phyloP scores from a whole-genome alignment of 1,140 invertebrate species.

The Papilio polytes region DNA sequence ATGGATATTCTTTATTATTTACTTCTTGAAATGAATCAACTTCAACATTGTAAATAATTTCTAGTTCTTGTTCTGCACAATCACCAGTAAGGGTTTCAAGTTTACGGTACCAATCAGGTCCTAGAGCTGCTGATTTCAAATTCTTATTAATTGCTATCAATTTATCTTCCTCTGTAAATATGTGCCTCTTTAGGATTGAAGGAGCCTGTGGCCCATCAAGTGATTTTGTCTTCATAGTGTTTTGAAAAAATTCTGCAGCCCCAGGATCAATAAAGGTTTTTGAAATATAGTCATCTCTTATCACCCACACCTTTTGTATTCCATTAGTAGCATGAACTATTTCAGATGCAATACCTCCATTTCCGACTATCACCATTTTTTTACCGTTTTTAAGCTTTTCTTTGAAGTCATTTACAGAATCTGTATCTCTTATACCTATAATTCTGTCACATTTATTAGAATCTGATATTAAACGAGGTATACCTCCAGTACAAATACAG shows the following conservation, averaged over 20 bases:
- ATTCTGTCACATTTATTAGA: conserved; percentile 87
- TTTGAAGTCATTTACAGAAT: conserved; percentile 94
- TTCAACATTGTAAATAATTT: conserved; percentile 90
- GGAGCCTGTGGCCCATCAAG: conserved; percentile 44
- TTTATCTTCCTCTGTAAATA: conserved; percentile 86
- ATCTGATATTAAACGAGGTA: conserved; percentile 90
- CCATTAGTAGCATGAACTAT: conserved; percentile 94
- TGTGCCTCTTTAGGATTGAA: conserved; percentile 86
- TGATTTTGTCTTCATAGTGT: conserved; percentile 67
- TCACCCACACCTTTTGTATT: conserved; percentile 95
- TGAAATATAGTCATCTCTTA: conserved; percentile 96
- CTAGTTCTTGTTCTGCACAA: conserved; percentile 73
- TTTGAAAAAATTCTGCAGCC: conserved; percentile 96
- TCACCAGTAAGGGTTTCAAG: conserved; percentile 86
- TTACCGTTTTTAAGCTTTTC: conserved; percentile 87
- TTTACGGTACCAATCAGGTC: conserved; percentile 96
- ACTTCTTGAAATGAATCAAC: conserved; percentile 83
- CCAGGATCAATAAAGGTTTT: conserved; percentile 97
- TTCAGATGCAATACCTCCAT: conserved; percentile 99
- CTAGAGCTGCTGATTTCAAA: conserved; percentile 92
- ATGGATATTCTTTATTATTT: conserved; percentile 85
- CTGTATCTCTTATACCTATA: conserved; percentile 97
- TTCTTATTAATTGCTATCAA: conserved; percentile 70
- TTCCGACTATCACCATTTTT: conserved; percentile 94
- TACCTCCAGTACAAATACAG: conserved; percentile 95